phyloP scores from a whole-genome alignment of 2,888 invertebrate species.

The Diploptera punctata region DNA sequence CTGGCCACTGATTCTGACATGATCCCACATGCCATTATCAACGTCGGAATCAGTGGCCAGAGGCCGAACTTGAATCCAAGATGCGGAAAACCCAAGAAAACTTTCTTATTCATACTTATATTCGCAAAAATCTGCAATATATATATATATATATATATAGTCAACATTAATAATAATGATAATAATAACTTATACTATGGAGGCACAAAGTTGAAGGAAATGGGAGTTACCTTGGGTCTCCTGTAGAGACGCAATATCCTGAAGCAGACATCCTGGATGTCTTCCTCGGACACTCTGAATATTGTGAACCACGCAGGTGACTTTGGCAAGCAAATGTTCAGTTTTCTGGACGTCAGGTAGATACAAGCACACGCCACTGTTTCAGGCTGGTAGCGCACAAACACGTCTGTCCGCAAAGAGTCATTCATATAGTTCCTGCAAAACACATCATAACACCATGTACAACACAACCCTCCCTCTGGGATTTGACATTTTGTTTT shows the following conservation, averaged over 20 bases:
- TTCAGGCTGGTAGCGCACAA: conserved; percentile 94
- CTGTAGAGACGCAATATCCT: conserved; percentile 85
- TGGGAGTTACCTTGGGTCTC: conserved; percentile 72
- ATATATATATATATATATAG: too few relatives aligned
- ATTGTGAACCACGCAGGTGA: conserved; percentile 90
- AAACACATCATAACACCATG: too few relatives aligned
- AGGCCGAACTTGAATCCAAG: too few relatives aligned
- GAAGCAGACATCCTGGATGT: conserved; percentile 83
- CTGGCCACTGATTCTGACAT: too few relatives aligned
- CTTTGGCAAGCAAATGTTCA: conserved; percentile 84
- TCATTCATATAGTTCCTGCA: conserved; percentile 98
- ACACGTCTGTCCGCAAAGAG: conserved; percentile 94
- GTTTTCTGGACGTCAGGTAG: conserved; percentile 89
- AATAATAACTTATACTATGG: too few relatives aligned
- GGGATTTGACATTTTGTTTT: background rate
- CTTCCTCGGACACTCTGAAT: conserved; percentile 83
- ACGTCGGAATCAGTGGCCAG: too few relatives aligned
- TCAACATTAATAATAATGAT: too few relatives aligned
- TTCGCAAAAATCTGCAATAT: too few relatives aligned
- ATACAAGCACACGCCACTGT: conserved; percentile 99
- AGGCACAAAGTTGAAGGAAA: too few relatives aligned
- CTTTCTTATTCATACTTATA: too few relatives aligned
- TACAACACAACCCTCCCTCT: conserved; percentile 16
- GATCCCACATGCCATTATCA: too few relatives aligned
- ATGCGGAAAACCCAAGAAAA: too few relatives aligned